A percentile compares a stretch with the other conserved stretches of the same genome.
Conservation (phyloP, 1,140 invertebrate species). For the Xylocopa sonorina region DNA sequence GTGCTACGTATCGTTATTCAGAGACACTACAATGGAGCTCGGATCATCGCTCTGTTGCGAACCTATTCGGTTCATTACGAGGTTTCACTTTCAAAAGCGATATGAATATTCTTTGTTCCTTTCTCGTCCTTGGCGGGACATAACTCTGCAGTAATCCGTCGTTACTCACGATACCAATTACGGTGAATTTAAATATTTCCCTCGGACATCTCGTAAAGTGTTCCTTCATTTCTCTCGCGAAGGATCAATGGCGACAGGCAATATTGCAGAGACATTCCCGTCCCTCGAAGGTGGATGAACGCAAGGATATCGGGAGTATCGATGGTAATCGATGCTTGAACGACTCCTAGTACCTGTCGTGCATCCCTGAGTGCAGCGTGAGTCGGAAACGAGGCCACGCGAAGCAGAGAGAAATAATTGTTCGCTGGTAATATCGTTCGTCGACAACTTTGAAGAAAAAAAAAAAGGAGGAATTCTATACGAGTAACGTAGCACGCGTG, state of each 20-base stretch:
- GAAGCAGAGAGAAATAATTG: not conserved
- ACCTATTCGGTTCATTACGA: not conserved
- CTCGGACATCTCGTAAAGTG: not conserved
- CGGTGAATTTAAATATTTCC: not conserved
- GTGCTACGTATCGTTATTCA: not conserved
- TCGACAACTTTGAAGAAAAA: not conserved
- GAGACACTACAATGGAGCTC: not conserved
- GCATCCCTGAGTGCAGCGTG: not conserved
- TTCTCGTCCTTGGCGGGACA: not conserved
- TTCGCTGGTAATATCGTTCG: not conserved
- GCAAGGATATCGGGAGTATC: constrained; percentile 12
- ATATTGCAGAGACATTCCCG: not conserved
- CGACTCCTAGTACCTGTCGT: not conserved
- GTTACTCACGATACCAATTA: not conserved
- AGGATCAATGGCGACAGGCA: not conserved
- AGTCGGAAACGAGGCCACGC: constrained; percentile 17
- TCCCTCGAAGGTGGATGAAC: not conserved
- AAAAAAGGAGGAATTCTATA: too few relatives aligned
- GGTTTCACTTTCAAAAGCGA: not conserved
- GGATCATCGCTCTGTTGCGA: not conserved
- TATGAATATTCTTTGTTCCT: not conserved
- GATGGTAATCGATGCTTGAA: constrained; percentile 22
- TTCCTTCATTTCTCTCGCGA: not conserved
- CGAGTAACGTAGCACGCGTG: not conserved
- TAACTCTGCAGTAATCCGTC: not conserved